phyloP scores from a whole-genome alignment of 1,140 invertebrate species.

The Papilio machaon region DNA sequence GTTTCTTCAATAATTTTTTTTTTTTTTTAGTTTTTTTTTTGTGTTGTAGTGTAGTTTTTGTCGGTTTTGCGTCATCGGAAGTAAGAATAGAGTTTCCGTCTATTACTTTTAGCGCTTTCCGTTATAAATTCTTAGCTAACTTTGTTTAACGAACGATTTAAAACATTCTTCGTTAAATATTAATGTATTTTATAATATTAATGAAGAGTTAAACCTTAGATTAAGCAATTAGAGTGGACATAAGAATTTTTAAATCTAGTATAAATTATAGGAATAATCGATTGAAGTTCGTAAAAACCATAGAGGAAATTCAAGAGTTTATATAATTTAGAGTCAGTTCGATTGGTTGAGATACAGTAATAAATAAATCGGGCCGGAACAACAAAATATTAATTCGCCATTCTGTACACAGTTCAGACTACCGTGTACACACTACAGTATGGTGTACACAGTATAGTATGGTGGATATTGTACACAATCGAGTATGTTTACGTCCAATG shows the following conservation, averaged over 20 bases:
- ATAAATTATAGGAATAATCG: background rate
- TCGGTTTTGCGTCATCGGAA: background rate
- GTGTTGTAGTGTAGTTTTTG: background rate
- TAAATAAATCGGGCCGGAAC: background rate
- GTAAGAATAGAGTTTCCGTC: background rate
- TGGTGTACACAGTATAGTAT: constrained; percentile 2
- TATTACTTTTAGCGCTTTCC: background rate
- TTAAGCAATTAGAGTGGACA: background rate
- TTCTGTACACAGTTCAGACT: constrained; percentile 11
- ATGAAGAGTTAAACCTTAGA: too few species aligned
- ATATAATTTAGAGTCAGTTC: background rate
- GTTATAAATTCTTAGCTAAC: background rate
- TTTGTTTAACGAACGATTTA: background rate
- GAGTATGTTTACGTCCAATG: background rate
- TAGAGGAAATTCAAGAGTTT: background rate
- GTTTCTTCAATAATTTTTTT: background rate
- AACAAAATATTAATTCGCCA: constrained; percentile 24
- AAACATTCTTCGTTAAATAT: background rate
- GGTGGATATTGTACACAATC: background rate
- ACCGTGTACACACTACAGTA: constrained; percentile 3
- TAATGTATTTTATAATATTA: too few species aligned
- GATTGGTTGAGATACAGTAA: background rate
- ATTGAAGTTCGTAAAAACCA: background rate
- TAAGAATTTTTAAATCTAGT: background rate
- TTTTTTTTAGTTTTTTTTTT: background rate